Conservation (phyloP, 1,140 invertebrate genomes). For the Solen grandis region DNA sequence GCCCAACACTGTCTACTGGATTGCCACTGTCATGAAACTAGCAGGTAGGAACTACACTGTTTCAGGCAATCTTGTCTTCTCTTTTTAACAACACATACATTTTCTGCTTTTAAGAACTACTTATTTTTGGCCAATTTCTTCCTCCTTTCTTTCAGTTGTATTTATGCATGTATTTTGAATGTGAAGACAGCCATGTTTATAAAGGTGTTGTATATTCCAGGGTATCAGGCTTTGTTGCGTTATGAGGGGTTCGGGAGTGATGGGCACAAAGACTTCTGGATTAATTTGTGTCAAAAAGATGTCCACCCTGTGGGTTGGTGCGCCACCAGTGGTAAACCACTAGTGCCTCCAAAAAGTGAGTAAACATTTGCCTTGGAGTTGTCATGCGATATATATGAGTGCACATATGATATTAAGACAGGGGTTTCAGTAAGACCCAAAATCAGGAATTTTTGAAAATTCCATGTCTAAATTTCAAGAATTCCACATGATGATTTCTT, state of each 20-base stretch:
- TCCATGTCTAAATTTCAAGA: too few species aligned
- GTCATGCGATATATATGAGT: background rate
- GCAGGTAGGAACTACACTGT: slow-evolving; percentile 82
- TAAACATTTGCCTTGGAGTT: background rate
- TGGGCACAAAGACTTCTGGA: slow-evolving; percentile 95
- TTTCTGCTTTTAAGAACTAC: too few species aligned
- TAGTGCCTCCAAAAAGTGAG: slow-evolving; percentile 93
- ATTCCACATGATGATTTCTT: too few species aligned
- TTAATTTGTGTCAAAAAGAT: slow-evolving; percentile 94
- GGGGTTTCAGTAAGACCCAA: too few species aligned
- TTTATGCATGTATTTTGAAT: too few species aligned
- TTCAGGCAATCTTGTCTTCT: too few species aligned
- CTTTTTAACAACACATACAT: too few species aligned
- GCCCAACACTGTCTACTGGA: slow-evolving; percentile 88
- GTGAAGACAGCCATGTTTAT: too few species aligned
- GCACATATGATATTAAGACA: too few species aligned
- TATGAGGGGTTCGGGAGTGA: slow-evolving; percentile 97
- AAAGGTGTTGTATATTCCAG: slow-evolving; percentile 79
- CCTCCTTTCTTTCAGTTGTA: too few species aligned
- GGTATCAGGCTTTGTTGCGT: slow-evolving; percentile 94
- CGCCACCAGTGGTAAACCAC: slow-evolving; percentile 94
- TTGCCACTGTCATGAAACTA: slow-evolving; percentile 94
- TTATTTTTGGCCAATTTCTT: too few species aligned
- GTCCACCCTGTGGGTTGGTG: slow-evolving; percentile 98
- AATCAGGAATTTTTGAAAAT: too few species aligned